Base-by-base conservation (phyloP, 1,140 invertebrate genomes). In the Mya arenaria region DNA sequence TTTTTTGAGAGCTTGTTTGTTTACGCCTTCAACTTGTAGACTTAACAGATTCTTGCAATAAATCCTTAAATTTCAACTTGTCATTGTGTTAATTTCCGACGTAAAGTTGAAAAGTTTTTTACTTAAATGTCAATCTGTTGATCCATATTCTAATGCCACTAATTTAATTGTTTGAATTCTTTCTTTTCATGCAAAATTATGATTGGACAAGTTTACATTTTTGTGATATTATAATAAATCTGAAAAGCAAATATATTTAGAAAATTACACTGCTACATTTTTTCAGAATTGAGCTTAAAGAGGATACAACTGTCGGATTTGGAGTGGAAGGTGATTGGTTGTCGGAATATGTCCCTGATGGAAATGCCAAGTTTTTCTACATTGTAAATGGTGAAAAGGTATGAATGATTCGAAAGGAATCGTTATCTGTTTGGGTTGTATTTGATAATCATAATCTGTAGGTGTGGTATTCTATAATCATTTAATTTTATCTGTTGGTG, bases 291-390 rank as follows among this genome's bases (percentile, higher is more conserved):
- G 84, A 85, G 37, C 28, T 85, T 39, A 71, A 73, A n/a, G 71
- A 41, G 15, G 63, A 52, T 55, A 84, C 69, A 19, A 83, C 55
- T 10, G 82, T 83, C 77, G 89, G 87, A 3, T 88, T 89, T 87
- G 89, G 89, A 13, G 84, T 89, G 19, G 71, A 85, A 30, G 89
- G 89, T 34, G 68, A 81, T 8, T 89, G 89, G 89, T 6, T 81
- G 13, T 88, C 87, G 13, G 89, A 89, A 58, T 88, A 88, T 66
- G 85, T 87, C 10, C 85, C 89, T 8, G 52, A 58, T 13, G 30
- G 28, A n/a, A 68, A 75, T 28, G 75, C 83, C 23, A 66, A 60
- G 17, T 88, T 84, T 71, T 88, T 84, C 66, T 78, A 66, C 63
- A 87, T 84, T 8, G 66, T 82, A 48, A 78, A 88, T 85, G 89